Evolutionary conservation across 2,113 vertebrate genomes (phyloP).

Genomic region (Chauna torquata): DNA sequence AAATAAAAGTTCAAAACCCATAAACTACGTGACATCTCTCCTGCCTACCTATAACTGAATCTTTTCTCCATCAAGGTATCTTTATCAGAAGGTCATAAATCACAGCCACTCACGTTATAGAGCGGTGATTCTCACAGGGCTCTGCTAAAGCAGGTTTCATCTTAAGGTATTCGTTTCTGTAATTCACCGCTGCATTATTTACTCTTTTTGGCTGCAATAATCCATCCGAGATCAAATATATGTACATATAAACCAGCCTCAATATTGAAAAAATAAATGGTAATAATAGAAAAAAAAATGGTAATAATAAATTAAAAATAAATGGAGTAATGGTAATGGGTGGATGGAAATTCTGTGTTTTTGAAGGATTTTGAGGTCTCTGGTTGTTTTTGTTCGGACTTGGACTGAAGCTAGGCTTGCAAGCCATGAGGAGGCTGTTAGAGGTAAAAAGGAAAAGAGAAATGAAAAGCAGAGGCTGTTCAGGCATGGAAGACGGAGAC

Average conservation of each 20-base stretch:
- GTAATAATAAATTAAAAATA: too few relatives aligned
- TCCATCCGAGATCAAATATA: constrained; percentile 1
- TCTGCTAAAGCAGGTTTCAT: background rate
- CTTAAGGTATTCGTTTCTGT: constrained; percentile 13
- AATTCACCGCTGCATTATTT: background rate
- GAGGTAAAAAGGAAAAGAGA: background rate
- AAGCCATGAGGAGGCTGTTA: background rate
- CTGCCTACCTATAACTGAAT: constrained; percentile 1
- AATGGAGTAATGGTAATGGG: background rate
- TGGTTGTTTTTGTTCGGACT: background rate
- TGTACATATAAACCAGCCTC: constrained; percentile 5
- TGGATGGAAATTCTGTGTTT: background rate
- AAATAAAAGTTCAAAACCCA: constrained; percentile 27
- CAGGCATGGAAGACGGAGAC: background rate
- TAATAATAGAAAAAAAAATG: too few relatives aligned
- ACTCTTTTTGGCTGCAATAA: constrained; percentile 8
- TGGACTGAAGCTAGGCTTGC: fast-evolving
- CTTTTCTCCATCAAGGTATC: constrained; percentile 25
- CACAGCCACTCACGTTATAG: background rate
- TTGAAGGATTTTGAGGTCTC: background rate
- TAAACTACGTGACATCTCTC: background rate
- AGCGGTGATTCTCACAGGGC: background rate
- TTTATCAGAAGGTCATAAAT: constrained; percentile 55
- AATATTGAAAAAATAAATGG: background rate
- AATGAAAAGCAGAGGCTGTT: background rate